Evolutionary conservation across 35 echinoderm and acorn worm genomes (phyloP), one percentile per base, ranked within the genome.

Genomic region (Hemicentrotus pulcherrimus): DNA sequence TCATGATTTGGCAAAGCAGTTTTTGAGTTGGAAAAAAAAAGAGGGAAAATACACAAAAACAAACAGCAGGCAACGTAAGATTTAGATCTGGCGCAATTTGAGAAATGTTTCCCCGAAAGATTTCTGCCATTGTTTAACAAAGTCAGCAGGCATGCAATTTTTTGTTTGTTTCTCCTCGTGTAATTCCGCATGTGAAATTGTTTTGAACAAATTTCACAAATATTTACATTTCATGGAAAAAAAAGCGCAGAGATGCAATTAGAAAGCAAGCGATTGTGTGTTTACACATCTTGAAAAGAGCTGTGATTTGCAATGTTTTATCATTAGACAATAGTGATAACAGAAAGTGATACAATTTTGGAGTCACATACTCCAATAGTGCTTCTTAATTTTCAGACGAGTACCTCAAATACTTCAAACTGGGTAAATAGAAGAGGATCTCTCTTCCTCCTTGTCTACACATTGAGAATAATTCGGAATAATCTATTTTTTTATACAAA

Each of bases 251-350:
- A 90, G 18, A 47, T 90, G 88, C 46, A 90, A 41, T 90, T 41
- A 31, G 32, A 90, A 59, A 90, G 88, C 88, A 90, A 90, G 88
- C 88, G 88, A 90, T 90, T 90, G 88, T 90, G 88, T 90, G 88
- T 90, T 90, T 7, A 78, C 65, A 22, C 65, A n/a, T 78, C 5
- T 78, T 22, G 4, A n/a, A 22, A 78, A 6, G 65, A 78, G 65
- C 65, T 78, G 65, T 78, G 65, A 78, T 55, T 55, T 55, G 50
- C 50, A 55, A 55, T 15, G 24, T 28, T 22, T 78, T 59, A 14
- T 78, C 19, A 78, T n/a, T n/a, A 28, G 65, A 78, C 65, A 78
- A n/a, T 28, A 22, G 65, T 28, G 65, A 22, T 78, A 0, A 78
- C 65, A 24, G 61, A 78, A 70, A 78, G 28, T n/a, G 19, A 78